Base-by-base conservation (phyloP, 2,797 vertebrate genomes). In the Pangasius larnaudii region DNA sequence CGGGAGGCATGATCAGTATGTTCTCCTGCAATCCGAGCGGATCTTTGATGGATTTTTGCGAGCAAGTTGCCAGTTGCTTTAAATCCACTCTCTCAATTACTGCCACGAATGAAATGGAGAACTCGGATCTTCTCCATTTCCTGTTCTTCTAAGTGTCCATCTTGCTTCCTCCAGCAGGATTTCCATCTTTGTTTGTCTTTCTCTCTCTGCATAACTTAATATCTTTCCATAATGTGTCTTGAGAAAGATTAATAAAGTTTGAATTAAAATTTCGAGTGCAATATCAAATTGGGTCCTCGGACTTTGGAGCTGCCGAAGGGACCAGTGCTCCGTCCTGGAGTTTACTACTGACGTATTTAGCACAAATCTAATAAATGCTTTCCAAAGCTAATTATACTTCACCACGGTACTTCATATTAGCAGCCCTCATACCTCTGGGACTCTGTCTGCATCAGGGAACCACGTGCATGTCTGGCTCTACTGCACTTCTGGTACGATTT, bases 81-180 rank as follows among this genome's bases (percentile, higher is more conserved):
- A 42, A 85, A 65, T 85, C 75, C 39, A 63, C 84, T 88, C 71
- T 85, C 72, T 75, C 56, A 75, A 84, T 87, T 87, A 87, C 53
- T 63, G 65, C 18, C 53, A 63, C 22, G 39, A 83, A 63, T 61
- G 67, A 83, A 83, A 82, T 49, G 8, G 27, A 36, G 79, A 74
- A 49, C 36, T 85, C n/a, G 18, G 58, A 74, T 69, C 33, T 78
- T 67, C 22, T 88, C 36, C 56, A 84, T 88, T 77, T 88, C 71
- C 71, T 65, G 18, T 63, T 36, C 10, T 22, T 58, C 61, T 49
- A 49, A 53, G 46, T 65, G 42, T 59, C 46, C 61, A 58, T 78
- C 36, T 61, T 39, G 39, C 24, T 1, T 22, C 51, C 46, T 63
- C 9, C 24, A 16, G 46, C 53, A 13, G 14, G n/a, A 30, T 36